A percentile compares a stretch with the other conserved stretches of the same genome.
phyloP scores from a whole-genome alignment of 2,888 invertebrate species.

The Galerucella pusilla region DNA sequence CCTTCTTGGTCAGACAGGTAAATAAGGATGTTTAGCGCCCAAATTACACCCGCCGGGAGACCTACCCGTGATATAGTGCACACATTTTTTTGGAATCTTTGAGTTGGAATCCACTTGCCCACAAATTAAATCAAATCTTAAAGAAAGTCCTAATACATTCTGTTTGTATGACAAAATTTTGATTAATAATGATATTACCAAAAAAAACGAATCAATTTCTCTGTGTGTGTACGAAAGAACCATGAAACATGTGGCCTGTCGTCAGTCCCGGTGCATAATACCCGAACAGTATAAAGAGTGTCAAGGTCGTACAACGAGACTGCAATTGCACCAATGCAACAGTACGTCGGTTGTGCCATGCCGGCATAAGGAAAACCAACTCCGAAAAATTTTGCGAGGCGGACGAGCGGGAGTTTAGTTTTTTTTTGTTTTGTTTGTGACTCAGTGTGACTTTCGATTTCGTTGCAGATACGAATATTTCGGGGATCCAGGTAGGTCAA shows the following conservation, averaged over 20 bases:
- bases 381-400: slow-evolving; percentile 45
- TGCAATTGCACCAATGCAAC: slow-evolving; percentile 64
- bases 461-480: not conserved
- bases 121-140: too few species aligned
- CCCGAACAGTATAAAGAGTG: slow-evolving; percentile 57
- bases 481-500: not conserved
- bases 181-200: too few species aligned
- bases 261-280: slow-evolving; percentile 30
- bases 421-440: slow-evolving; percentile 22
- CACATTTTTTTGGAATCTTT: too few species aligned
- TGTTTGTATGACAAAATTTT: too few species aligned
- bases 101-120: too few species aligned
- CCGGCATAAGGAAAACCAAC: slow-evolving; percentile 48
- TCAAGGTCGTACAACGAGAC: slow-evolving; percentile 63
- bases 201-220: not conserved
- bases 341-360: slow-evolving; percentile 51
- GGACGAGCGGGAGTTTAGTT: slow-evolving; percentile 6
- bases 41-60: too few species aligned
- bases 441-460: slow-evolving; percentile 9
- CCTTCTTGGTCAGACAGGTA: too few species aligned
- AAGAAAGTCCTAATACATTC: too few species aligned
- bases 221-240: slow-evolving; percentile 17
- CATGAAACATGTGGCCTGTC: slow-evolving; percentile 43
- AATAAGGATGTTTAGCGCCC: too few species aligned
- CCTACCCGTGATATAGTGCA: too few species aligned